A percentile compares a stretch with the other conserved stretches of the same genome.
Conservation (phyloP, 2,888 invertebrate species). For the Ditula angustiorana region DNA sequence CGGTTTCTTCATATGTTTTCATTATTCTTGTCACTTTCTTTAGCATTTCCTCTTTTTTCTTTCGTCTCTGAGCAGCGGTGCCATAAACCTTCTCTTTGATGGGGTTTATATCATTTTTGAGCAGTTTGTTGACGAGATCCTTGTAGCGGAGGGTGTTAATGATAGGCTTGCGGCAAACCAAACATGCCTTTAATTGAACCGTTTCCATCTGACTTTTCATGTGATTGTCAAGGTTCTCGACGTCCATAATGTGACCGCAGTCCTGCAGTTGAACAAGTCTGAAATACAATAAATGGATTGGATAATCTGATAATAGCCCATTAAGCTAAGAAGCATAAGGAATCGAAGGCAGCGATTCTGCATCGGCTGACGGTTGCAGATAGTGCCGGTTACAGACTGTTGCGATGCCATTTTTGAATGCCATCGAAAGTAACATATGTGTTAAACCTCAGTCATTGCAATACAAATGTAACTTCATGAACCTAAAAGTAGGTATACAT, state of each 20-base stretch:
- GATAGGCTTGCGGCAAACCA: constrained; percentile 86
- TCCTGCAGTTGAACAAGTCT: constrained; percentile 84
- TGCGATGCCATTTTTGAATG: too few relatives aligned
- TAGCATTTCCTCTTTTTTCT: constrained; percentile 47
- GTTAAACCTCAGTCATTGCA: too few relatives aligned
- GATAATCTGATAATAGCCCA: neutral
- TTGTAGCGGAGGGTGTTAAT: constrained; percentile 85
- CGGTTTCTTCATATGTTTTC: neutral
- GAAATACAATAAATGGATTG: constrained; percentile 43
- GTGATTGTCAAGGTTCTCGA: constrained; percentile 74
- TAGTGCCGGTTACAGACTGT: too few relatives aligned
- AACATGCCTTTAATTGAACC: constrained; percentile 78
- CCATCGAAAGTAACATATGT: too few relatives aligned
- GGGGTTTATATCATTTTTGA: constrained; percentile 69
- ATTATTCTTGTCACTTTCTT: constrained; percentile 34
- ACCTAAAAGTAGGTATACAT: too few relatives aligned
- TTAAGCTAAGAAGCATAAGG: neutral
- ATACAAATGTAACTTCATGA: too few relatives aligned
- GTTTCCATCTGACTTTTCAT: constrained; percentile 63
- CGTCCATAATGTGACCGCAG: constrained; percentile 80
- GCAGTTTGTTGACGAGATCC: constrained; percentile 73
- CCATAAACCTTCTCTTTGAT: constrained; percentile 75
- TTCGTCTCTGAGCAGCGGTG: constrained; percentile 51
- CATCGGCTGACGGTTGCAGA: too few relatives aligned
- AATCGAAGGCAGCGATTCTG: too few relatives aligned